Base-by-base conservation (phyloP, 2,888 invertebrate genomes). In the Ennomos fuscantarius region DNA sequence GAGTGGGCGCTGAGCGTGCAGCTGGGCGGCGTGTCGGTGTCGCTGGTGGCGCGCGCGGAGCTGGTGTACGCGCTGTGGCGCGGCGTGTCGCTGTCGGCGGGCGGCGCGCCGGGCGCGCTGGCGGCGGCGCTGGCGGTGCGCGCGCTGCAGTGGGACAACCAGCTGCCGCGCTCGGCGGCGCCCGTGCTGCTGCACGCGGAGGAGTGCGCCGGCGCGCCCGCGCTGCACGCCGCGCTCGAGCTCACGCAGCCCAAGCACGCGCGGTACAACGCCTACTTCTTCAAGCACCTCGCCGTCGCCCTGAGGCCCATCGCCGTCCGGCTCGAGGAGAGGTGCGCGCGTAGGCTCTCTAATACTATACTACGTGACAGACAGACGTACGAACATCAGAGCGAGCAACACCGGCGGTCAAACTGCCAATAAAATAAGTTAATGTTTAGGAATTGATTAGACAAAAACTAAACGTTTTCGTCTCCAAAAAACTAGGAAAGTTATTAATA, bases 121-220 rank as follows among this genome's bases (percentile, higher is more conserved):
- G 37, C 36, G 89, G 62, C 93, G 32, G 96, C 96, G 76, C 93
- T 96, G 50, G 95, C 94, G 72, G 95, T 99, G 12, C 93, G 93
- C 56, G 95, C 96, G 78, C 94, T 98, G 76, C 98, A 99, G 93
- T 94, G 96, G 77, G 97, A 98, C 87, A 97, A 97, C 87, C 96
- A 96, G 93, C 79, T 99, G 55, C 93, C 97, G 69, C 97, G 97
- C 76, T 95, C 97, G 0, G 95, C 96, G 63, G 96, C 96, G 70
- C 97, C 97, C 6, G 97, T 97, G 50, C 93, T 98, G 65, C 86
- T 99, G 67, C 96, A 96, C 81, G 96, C 97, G 53, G 93, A 93
- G 67, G 93, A 93, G 13, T 92, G 82, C 43, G 93, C 84, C 10
- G 78, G 79, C 91, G 15, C 87, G 66, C 96, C 97, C 34, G 97